Evolutionary conservation across 2,797 vertebrate species (phyloP), one percentile per base, ranked within the genome.

Genomic region (Ammospiza maritima): DNA sequence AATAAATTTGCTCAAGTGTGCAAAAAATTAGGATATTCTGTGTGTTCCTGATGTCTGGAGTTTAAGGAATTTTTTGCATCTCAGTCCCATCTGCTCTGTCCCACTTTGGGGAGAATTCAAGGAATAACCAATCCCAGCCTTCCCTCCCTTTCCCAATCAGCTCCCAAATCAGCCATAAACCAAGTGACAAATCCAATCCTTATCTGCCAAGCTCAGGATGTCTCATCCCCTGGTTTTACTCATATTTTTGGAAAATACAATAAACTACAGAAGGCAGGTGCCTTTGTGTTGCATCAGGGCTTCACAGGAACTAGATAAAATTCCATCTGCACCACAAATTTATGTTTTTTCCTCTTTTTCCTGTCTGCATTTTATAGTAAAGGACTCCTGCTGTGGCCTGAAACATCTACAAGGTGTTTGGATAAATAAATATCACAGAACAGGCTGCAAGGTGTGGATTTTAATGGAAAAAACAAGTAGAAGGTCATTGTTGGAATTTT

Each of bases 21-120:
- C 25, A 26, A 29, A 15, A 29, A 30, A 2, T 5, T 3, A 3
- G 29, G 50, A 32, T 45, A 17, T 34, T 57, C 61, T 8, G 8
- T 0, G 3, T 0, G 0, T 5, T 32, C 51, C 44, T 36, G 19
- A 10, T 5, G 13, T 18, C 12, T 62, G 42, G 26, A 56, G 13
- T 11, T 5, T 2, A 44, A 56, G 47, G 47, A 44, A 7, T 3
- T 64, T 47, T 79, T 44, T 19, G 5, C 29, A 48, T 8, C 42
- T 51, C 9, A 21, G 15, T 22, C 61, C 19, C 62, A 9, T 15
- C 34, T 34, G 51, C 48, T 47, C 30, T 36, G n/a, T 25, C 4
- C 1, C 2, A 0, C 15, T 51, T 19, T 10, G 23, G 38, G n/a
- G 44, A 23, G 57, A 18, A 62, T 67, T 20, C 8, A 10, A 45